Evolutionary conservation across 2,797 vertebrate species (phyloP).

Genomic region (Taeniopygia guttata): DNA sequence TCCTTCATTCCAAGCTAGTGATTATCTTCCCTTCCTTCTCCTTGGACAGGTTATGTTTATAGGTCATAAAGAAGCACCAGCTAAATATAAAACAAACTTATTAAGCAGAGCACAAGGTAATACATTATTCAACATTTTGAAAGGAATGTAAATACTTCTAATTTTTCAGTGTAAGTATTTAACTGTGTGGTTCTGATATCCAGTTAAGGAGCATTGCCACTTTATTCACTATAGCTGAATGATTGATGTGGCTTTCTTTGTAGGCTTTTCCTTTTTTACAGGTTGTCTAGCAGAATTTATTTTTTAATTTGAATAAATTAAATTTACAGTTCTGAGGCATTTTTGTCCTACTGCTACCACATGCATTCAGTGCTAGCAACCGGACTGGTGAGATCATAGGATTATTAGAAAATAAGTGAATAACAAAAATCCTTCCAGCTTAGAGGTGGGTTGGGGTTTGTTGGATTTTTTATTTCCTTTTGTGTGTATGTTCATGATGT

Average conservation of each 20-base stretch:
- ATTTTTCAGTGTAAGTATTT: not conserved
- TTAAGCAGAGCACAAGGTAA: not conserved
- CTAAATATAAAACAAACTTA: not conserved
- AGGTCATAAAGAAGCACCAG: not conserved
- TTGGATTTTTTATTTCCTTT: not conserved
- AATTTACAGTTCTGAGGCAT: not conserved
- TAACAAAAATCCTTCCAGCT: not conserved
- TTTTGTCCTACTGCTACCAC: not conserved
- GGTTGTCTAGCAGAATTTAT: not conserved
- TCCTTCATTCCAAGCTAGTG: not conserved
- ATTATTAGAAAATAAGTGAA: not conserved
- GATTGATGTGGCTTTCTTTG: not conserved
- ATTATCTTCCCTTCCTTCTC: not conserved
- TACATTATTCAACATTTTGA: not conserved
- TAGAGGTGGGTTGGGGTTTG: not conserved
- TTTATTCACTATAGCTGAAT: not conserved
- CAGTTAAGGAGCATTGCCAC: not conserved
- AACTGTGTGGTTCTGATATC: not conserved
- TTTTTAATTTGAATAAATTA: not conserved
- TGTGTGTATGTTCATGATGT: not conserved
- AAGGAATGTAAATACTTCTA: not conserved
- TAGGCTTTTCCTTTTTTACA: not conserved
- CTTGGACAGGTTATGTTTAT: not conserved
- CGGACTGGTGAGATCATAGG: not conserved
- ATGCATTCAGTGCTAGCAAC: not conserved